A percentile compares a stretch with the other conserved stretches of the same genome.
Conservation (phyloP, 2,113 vertebrate species). For the Smithornis capensis region DNA sequence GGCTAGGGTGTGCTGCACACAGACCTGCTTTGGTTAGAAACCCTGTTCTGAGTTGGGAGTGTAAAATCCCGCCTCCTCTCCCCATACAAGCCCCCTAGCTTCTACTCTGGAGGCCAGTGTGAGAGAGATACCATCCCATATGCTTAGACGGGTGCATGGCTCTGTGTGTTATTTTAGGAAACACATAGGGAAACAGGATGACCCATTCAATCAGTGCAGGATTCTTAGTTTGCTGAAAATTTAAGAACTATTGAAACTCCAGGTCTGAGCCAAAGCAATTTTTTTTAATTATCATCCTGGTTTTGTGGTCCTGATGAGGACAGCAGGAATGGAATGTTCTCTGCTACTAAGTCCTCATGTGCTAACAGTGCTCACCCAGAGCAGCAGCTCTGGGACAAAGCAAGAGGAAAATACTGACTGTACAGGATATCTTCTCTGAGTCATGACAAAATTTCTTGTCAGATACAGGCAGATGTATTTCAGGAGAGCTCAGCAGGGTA, state of each 20-base stretch:
- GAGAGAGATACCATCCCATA: neutral
- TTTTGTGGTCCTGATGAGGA: neutral
- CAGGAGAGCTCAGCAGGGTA: neutral
- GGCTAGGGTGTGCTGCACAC: neutral
- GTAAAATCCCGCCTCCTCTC: neutral
- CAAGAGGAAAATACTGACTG: neutral
- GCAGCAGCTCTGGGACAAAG: neutral
- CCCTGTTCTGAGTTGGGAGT: neutral
- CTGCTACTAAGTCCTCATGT: rapidly evolving
- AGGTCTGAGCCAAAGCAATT: neutral
- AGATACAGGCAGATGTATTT: neutral
- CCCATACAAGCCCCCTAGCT: neutral
- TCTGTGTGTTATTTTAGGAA: neutral
- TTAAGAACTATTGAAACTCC: neutral
- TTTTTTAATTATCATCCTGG: neutral
- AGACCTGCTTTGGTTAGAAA: neutral
- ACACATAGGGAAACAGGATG: neutral
- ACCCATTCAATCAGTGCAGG: neutral
- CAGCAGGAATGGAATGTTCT: conserved; percentile 34
- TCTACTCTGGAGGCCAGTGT: neutral
- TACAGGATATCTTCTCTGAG: neutral
- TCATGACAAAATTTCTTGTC: neutral
- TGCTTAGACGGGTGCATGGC: neutral
- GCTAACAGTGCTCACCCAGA: neutral
- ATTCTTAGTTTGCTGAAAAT: neutral